A percentile compares a stretch with the other conserved stretches of the same genome.
Conservation (phyloP, 2,113 vertebrate species). For the Cryptomyrus ogoouensis region DNA sequence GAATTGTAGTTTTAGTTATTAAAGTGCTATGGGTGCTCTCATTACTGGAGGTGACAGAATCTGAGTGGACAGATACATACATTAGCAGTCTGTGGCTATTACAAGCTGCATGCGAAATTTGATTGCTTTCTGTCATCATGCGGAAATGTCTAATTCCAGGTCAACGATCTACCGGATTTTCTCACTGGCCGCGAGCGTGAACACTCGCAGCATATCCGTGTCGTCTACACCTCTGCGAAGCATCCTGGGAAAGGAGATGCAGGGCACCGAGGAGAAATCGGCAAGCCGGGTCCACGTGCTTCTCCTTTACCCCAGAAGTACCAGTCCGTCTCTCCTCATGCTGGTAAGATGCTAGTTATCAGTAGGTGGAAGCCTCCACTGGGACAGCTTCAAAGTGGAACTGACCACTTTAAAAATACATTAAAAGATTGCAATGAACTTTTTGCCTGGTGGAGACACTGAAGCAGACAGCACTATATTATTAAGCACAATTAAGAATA, state of each 20-base stretch:
- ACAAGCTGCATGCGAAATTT: not conserved
- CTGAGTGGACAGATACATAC: not conserved
- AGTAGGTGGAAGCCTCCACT: not conserved
- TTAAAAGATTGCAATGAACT: not conserved
- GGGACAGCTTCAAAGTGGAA: not conserved
- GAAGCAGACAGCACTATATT: not conserved
- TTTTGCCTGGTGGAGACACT: not conserved
- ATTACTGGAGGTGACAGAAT: not conserved
- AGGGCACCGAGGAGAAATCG: constrained; percentile 26
- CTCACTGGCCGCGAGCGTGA: constrained; percentile 50
- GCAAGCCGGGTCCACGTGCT: constrained; percentile 4
- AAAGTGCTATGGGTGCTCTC: not conserved
- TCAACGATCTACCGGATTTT: constrained; percentile 62
- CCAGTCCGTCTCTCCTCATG: not conserved
- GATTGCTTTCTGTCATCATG: not conserved
- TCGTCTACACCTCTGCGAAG: constrained; percentile 41
- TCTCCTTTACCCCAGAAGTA: constrained; percentile 23
- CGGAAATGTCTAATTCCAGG: constrained; percentile 33
- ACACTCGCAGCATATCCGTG: constrained; percentile 53
- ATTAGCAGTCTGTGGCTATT: not conserved
- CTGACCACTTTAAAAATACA: not conserved
- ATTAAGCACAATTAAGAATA: not conserved
- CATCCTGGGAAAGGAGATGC: constrained; percentile 28
- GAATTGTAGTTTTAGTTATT: not conserved
- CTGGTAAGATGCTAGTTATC: not conserved